Percentiles rank a stretch among this genome's conserved stretches.
Evolutionary conservation across 2,888 invertebrate species (phyloP).

Genomic region (Clistopyga incitator): DNA sequence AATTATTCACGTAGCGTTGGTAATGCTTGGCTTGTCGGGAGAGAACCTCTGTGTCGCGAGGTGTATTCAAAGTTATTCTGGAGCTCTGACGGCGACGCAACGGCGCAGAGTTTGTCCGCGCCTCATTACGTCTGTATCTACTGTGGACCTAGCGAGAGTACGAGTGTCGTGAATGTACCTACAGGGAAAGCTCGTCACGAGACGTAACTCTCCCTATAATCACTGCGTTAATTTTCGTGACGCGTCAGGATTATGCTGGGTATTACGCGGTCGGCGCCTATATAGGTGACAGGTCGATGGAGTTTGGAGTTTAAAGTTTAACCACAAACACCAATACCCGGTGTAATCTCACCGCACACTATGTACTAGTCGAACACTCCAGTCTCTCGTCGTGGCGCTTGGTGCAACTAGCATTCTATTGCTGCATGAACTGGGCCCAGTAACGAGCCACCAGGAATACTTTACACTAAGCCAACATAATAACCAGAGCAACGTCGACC

Average conservation of each 20-base stretch:
- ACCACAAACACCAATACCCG: conserved; percentile 66
- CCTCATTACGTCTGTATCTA: conserved; percentile 14
- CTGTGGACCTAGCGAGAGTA: neutral
- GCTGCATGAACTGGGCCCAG: neutral
- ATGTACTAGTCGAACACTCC: conserved; percentile 41
- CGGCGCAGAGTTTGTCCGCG: neutral
- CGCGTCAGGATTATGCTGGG: conserved; percentile 52
- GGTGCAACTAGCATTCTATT: conserved; percentile 13
- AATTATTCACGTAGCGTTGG: conserved; percentile 40
- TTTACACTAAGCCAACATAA: conserved; percentile 61
- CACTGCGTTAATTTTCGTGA: conserved; percentile 62
- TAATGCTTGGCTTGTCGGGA: conserved; percentile 5
- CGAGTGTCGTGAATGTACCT: neutral
- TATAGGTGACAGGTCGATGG: conserved; percentile 63
- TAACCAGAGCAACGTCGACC: conserved; percentile 45
- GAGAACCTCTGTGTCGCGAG: neutral
- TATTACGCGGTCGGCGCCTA: conserved; percentile 33
- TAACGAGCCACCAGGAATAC: conserved; percentile 44
- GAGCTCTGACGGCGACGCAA: neutral
- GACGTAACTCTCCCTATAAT: conserved; percentile 55
- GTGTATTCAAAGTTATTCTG: conserved; percentile 21
- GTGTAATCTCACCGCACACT: conserved; percentile 63
- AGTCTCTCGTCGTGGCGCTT: conserved; percentile 24
- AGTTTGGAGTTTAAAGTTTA: conserved; percentile 60
- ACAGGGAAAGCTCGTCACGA: conserved; percentile 10